Percentiles rank a stretch among this genome's conserved stretches.
Conservation (phyloP, 2,113 vertebrate species). For the Scortum barcoo region DNA sequence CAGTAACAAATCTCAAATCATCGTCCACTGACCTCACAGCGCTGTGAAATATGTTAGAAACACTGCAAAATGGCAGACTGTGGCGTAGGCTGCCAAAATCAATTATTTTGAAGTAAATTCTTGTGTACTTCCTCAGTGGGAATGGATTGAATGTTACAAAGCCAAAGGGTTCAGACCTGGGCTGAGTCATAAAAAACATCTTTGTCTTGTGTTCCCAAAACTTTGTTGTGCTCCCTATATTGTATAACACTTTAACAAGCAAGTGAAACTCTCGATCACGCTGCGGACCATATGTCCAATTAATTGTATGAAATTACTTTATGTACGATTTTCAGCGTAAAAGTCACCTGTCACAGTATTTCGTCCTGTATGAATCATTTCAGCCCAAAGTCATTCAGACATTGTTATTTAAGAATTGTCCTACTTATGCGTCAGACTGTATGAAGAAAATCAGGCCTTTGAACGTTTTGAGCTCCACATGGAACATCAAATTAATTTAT, state of each 20-base stretch:
- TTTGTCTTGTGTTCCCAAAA: constrained; percentile 3
- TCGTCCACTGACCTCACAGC: constrained; percentile 25
- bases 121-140: not conserved
- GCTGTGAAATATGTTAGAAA: constrained; percentile 24
- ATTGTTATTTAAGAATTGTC: not conserved
- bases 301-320: not conserved
- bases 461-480: not conserved
- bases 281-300: not conserved
- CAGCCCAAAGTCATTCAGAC: not conserved
- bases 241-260: not conserved
- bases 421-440: not conserved
- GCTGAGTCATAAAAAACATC: constrained; percentile 12
- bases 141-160: constrained; percentile 9
- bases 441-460: not conserved
- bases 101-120: constrained; percentile 29
- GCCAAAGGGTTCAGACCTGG: constrained; percentile 4
- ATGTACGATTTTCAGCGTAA: not conserved
- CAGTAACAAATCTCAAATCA: constrained; percentile 17
- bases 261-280: not conserved
- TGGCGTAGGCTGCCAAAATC: not conserved
- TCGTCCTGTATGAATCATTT: not conserved
- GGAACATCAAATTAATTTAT: not conserved
- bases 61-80: constrained; percentile 26
- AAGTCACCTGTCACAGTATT: not conserved
- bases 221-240: not conserved